phyloP scores from a whole-genome alignment of 2,888 invertebrate genomes.

The Coremacera marginata region DNA sequence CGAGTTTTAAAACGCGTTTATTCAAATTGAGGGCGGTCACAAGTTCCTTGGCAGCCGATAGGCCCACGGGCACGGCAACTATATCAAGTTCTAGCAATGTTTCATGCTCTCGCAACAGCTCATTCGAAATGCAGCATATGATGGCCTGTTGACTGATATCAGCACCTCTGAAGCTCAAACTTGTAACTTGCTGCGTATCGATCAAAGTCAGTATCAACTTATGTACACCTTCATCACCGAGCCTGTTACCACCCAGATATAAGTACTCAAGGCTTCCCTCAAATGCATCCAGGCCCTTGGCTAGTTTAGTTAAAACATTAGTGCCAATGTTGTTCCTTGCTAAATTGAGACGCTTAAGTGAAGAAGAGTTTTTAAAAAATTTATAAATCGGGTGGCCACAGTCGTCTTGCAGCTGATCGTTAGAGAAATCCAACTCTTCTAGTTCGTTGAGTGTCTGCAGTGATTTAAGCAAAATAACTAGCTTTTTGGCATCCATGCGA shows the following conservation, averaged over 20 bases:
- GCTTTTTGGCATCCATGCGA: constrained; percentile 57
- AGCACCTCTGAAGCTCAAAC: constrained; percentile 54
- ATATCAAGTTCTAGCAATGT: constrained; percentile 53
- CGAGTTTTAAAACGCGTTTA: constrained; percentile 49
- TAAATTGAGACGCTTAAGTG: constrained; percentile 54
- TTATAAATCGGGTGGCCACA: constrained; percentile 53
- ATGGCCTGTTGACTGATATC: constrained; percentile 32
- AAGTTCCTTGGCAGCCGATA: constrained; percentile 39
- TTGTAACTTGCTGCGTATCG: constrained; percentile 49
- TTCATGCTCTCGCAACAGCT: constrained; percentile 53
- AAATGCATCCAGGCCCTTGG: constrained; percentile 35
- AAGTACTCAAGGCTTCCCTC: constrained; percentile 52
- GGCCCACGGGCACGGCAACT: constrained; percentile 49
- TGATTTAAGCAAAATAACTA: constrained; percentile 50
- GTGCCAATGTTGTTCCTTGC: constrained; percentile 55
- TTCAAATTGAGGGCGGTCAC: constrained; percentile 54
- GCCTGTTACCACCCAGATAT: constrained; percentile 57
- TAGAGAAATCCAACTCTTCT: constrained; percentile 59
- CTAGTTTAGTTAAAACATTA: constrained; percentile 43
- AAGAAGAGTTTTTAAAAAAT: constrained; percentile 49
- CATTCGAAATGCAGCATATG: constrained; percentile 42
- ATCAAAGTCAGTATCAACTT: constrained; percentile 46
- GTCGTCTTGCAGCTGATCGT: constrained; percentile 57
- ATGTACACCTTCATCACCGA: constrained; percentile 49
- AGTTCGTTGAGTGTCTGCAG: constrained; percentile 50